Evolutionary conservation across 2,888 invertebrate species (phyloP), one percentile per base, ranked within the genome.

Genomic region (Trissoscelio sp.): DNA sequence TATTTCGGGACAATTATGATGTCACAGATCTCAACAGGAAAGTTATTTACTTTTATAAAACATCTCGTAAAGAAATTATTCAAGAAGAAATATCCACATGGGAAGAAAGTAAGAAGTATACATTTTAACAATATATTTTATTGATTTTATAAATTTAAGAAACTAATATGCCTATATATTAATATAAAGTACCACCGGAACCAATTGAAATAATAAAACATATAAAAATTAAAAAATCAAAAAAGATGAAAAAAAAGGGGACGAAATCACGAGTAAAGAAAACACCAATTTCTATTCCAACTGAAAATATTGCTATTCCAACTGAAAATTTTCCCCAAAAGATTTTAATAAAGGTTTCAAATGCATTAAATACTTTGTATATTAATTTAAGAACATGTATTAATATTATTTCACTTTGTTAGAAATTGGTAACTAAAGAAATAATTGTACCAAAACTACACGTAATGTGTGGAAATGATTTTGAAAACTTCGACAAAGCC

Each of bases 11-110:
- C 74, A 92, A 93, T 12, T 88, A 91, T 62, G 91, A 91, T 9
- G 79, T 83, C 6, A 89, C 91, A 18, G 91, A 92, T 75, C 85
- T 94, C 39, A 92, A 94, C n/a, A 94, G 93, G 77, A 93, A 93
- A 85, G 91, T 94, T 16, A 92, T 96, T 83, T 95, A 93, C 85
- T 92, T 96, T n/a, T 93, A 95, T 86, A 95, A 95, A 88, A 95
- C 95, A 0, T 94, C 94, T 84, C 94, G 94, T 55, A 95, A 95
- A 85, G 95, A 95, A 88, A 91, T 95, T 3, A 93, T 95, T n/a
- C 95, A 96, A 86, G 95, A 95, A 87, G 96, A 96, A 90, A 94
- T 96, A 74, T 93, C 94, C 0, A 93, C 94, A 28, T 92, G 94
- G 84, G 95, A 96, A 92, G 94, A 95, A 93, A 94, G 96, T 96